Evolutionary conservation across 1,140 invertebrate species (phyloP).

Genomic region (Harpegnathos saltator): DNA sequence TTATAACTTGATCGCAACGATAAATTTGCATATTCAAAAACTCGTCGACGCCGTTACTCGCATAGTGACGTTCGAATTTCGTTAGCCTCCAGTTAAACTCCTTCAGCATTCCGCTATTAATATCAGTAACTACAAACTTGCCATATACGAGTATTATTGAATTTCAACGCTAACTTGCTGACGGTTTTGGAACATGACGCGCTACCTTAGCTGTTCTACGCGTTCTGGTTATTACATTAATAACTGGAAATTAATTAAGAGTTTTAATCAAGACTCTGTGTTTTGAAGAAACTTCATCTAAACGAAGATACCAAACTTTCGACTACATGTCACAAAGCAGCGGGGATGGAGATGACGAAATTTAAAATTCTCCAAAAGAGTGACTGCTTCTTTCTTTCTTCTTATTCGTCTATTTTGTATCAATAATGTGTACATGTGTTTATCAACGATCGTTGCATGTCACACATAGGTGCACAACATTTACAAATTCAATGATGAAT

Average conservation of each 20-base stretch:
- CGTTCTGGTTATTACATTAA: slow-evolving; percentile 19
- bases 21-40: slow-evolving; percentile 49
- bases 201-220: slow-evolving; percentile 26
- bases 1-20: slow-evolving; percentile 5
- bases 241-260: slow-evolving; percentile 12
- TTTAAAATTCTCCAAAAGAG: neutral
- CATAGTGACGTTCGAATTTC: slow-evolving; percentile 21
- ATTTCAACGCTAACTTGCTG: slow-evolving; percentile 57
- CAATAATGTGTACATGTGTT: neutral
- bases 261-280: neutral
- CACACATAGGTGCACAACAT: no score
- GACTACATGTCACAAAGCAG: no score
- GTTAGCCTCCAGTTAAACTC: slow-evolving; percentile 50
- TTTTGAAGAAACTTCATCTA: neutral
- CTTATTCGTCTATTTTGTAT: neutral
- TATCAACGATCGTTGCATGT: neutral
- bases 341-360: neutral
- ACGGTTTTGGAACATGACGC: slow-evolving; percentile 28
- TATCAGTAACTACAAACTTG: slow-evolving; percentile 53
- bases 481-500: neutral
- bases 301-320: neutral
- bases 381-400: neutral
- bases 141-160: slow-evolving; percentile 54
- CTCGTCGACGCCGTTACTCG: neutral
- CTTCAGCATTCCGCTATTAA: slow-evolving; percentile 52